Evolutionary conservation across 1,140 invertebrate genomes (phyloP), one percentile per base, ranked within the genome.

Genomic region (Aphis gossypii): DNA sequence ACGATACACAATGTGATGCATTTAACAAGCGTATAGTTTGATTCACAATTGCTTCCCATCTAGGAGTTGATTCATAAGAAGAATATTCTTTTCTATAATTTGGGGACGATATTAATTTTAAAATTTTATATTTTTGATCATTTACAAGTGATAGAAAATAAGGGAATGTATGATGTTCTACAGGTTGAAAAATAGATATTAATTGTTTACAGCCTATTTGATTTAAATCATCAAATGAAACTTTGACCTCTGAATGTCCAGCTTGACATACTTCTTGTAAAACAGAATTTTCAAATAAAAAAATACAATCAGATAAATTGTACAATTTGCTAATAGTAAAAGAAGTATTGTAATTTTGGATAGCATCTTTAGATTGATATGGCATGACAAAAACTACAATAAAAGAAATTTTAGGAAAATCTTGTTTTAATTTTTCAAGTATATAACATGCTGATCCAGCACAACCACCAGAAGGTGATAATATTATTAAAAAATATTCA

Each of bases 81-180:
- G 76, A 93, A 93, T 41, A 93, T 93, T 93, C 92, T 86, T 21
- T 93, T 93, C 92, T 86, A 56, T 93, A 54, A 84, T 93, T 93
- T 41, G 92, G 92, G 30, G 82, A 56, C 35, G 92, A 56, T 14
- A 56, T 56, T 84, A 84, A 84, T 56, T 56, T 93, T 54, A 93
- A 54, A 41, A 93, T n/a, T 84, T 84, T 93, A 54, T 93, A 93
- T 56, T 84, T 93, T 83, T 48, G 35, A 54, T 93, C 38, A 41
- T 20, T 35, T 56, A 93, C 92, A 38, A 93, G 35, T 41, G 92
- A 93, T 18, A 93, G 7, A 20, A 93, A 93, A 56, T 93, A 93
- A 54, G 92, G 25, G 21, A 93, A 93, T 2, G 76, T 48, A 44
- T 93, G 82, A 86, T 86, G 54, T 86, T 93, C 92, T n/a, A 93